Evolutionary conservation across 1,140 invertebrate genomes (phyloP).

Genomic region (Caenorhabditis briggsae): DNA sequence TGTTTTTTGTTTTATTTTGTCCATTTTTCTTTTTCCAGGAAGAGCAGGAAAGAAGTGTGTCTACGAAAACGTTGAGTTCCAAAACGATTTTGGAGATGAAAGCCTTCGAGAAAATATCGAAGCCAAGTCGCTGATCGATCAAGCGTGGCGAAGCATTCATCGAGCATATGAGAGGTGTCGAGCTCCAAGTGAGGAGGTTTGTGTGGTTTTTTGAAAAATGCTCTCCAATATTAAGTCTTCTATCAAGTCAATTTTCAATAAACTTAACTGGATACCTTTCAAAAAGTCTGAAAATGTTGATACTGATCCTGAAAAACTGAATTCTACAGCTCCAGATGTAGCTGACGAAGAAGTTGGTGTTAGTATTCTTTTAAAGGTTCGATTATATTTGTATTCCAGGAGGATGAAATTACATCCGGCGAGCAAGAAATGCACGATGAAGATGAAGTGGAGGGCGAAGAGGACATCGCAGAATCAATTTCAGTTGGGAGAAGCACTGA

Average conservation of each 20-base stretch:
- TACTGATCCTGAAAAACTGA: background rate
- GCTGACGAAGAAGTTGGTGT: background rate
- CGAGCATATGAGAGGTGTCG: constrained; percentile 3
- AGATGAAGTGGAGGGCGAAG: background rate
- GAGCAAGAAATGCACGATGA: background rate
- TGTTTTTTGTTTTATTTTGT: too few species aligned
- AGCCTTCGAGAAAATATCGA: background rate
- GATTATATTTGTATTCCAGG: background rate
- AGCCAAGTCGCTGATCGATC: background rate
- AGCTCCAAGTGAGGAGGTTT: background rate
- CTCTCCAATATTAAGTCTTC: background rate
- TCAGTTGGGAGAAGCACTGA: background rate
- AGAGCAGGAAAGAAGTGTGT: background rate
- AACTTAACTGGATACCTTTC: constrained; percentile 13
- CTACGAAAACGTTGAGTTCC: constrained; percentile 30
- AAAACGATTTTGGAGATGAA: background rate
- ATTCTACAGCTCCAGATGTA: background rate
- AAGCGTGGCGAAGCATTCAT: constrained; percentile 51
- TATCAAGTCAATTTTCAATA: background rate
- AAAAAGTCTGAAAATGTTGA: background rate
- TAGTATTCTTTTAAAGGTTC: background rate
- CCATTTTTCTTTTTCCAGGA: background rate
- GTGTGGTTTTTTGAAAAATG: background rate
- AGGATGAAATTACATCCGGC: background rate
- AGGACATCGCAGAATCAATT: background rate